Evolutionary conservation across 2,888 invertebrate species (phyloP), one percentile per base, ranked within the genome.

Genomic region (Perizoma flavofasciatum): DNA sequence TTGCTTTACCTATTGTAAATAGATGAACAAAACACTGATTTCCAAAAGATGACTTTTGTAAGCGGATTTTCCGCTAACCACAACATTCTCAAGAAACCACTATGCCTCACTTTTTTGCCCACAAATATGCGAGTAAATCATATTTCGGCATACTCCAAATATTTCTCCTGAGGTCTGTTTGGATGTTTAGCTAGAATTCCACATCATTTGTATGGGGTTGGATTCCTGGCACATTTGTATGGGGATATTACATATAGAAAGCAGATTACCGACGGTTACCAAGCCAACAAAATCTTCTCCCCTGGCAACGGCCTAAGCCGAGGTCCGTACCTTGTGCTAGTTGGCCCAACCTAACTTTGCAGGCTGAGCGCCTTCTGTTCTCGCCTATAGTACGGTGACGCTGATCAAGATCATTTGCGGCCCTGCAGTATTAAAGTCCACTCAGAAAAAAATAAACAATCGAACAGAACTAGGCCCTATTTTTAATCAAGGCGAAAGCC

Each of bases 121-220:
- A 63, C 55, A 48, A 51, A 41, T 65, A 59, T 57, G 59, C 60
- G 66, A 63, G 66, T 86, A 85, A 86, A 88, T 89, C 88, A 86
- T 85, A 78, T 69, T 63, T 61, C 37, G n/a, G 65, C 40, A 87
- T 88, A 78, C 84, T 70, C 49, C 0, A 63, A 57, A 80, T 83
- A 60, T 61, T 74, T 78, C 49, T 61, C 65, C 70, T 49, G 34
- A 55, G 11, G 49, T 73, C 77, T 86, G 85, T 85, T 86, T 82
- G 74, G 78, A 78, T 70, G 69, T 62, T 65, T 73, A 69, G 69
- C 73, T 75, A 75, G 71, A 75, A 86, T 86, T 75, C 84, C 86
- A 70, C 73, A 78, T 86, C 84, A 85, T 86, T 85, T 83, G 79
- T 78, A 71, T 61, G 61, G 65, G 61, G 67, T 65, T 67, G 57